A percentile compares a stretch with the other conserved stretches of the same genome.
These are phyloP conservation scores for Hydroisotoma schaefferi DNA, from an alignment of 2,888 invertebrate genomes.

Conservation along the genomic window DNA sequence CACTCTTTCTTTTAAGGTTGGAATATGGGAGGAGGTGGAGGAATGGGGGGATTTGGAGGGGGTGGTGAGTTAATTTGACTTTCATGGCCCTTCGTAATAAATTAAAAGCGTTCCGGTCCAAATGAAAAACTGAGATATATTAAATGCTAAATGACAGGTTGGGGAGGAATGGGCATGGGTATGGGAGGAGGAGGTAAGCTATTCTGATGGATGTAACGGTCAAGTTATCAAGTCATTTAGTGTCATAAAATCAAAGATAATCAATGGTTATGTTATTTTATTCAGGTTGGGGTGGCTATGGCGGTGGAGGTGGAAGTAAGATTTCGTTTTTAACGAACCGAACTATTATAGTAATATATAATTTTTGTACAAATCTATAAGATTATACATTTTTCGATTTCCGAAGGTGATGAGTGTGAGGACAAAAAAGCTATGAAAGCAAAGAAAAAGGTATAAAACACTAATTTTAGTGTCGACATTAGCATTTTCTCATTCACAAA, in stretches of 20 bases:
- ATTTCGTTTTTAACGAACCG: too few species aligned
- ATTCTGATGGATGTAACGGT: background rate
- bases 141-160: too few species aligned
- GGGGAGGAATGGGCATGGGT: too few species aligned
- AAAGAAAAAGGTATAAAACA: background rate
- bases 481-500: background rate
- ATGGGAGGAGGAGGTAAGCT: constrained; percentile 2
- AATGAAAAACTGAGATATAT: too few species aligned
- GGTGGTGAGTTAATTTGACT: background rate
- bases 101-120: too few species aligned
- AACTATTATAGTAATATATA: too few species aligned
- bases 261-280: too few species aligned
- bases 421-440: constrained; percentile 1
- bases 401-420: constrained; percentile 4
- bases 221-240: too few species aligned
- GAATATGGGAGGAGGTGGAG: background rate
- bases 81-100: too few species aligned
- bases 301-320: background rate
- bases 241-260: too few species aligned
- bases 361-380: too few species aligned
- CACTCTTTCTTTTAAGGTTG: background rate
- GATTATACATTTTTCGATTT: too few species aligned
- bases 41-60: background rate
- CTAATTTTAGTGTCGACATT: constrained; percentile 1
- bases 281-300: background rate